Base-by-base conservation (phyloP, 2,113 vertebrate genomes). In the Centropus unirufus region DNA sequence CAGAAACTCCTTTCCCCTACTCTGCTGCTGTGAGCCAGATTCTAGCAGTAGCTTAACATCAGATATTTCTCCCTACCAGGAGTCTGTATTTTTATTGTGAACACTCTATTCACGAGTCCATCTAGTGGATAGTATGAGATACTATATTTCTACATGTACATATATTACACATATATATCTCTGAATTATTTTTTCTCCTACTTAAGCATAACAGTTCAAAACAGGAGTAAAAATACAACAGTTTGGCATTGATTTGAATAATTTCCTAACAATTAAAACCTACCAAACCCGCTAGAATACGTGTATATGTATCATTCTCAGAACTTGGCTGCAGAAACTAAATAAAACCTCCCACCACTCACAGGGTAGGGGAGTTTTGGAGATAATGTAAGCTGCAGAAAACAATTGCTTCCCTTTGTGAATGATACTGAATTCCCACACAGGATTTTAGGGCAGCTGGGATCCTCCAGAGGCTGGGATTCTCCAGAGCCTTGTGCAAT, bases 31-130 rank as follows among this genome's bases (percentile, higher is more conserved):
- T 44, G 34, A 78, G 70, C 32, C 78, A 83, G 42, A 22, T 26
- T 88, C 52, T 46, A 85, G 42, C 40, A 85, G n/a, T 34, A 87
- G 54, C 75, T 80, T 66, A 75, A 59, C 18, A 55, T 14, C 52
- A 55, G 23, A 29, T 36, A 54, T 47, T 94, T 58, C 49, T 74
- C 26, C 42, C 86, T 54, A 49, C 11, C 20, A 72, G 39, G 32
- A 89, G 30, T 12, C 44, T 87, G 82, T 73, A 20, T 67, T 89
- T 79, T 68, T 42, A 61, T 92, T 80, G 39, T 77, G 59, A 92
- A 93, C 76, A 34, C 11, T 57, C 87, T 91, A 57, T 92, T 95
- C 73, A 54, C 36, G 83, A 93, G 93, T 96, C 93, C 96, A 92
- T 94, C 88, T 95, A 96, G 93, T 91, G 90, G 93, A 89, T 89